Conservation (phyloP, 1,140 invertebrate species). For the Drosophila miranda region DNA sequence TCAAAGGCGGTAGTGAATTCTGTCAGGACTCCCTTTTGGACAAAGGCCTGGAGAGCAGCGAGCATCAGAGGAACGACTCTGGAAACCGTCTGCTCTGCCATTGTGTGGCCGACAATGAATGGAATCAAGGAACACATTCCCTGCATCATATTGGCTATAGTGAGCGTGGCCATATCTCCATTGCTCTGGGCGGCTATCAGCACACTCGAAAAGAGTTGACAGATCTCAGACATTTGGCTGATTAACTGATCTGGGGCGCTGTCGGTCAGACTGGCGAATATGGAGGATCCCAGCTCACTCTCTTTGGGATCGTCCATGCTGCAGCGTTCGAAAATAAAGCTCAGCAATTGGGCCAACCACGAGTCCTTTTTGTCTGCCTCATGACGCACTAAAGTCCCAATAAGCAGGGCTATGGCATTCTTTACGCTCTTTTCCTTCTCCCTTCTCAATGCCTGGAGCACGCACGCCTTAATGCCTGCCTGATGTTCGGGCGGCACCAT, state of each 20-base stretch:
- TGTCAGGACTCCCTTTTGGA: conserved; percentile 84
- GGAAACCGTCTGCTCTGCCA: conserved; percentile 84
- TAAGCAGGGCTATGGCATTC: conserved; percentile 86
- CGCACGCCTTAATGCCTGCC: conserved; percentile 84
- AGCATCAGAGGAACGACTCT: conserved; percentile 86
- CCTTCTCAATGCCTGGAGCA: conserved; percentile 84
- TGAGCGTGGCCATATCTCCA: conserved; percentile 62
- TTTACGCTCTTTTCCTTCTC: conserved; percentile 86
- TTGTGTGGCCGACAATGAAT: conserved; percentile 64
- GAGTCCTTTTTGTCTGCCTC: conserved; percentile 85
- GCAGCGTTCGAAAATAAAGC: conserved; percentile 84
- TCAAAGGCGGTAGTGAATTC: conserved; percentile 87
- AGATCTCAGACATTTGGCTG: conserved; percentile 71
- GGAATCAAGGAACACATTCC: conserved; percentile 71
- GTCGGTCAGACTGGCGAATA: conserved; percentile 71
- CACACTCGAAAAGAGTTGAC: conserved; percentile 59
- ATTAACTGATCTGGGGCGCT: conserved; percentile 79
- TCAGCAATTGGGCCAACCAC: conserved; percentile 87
- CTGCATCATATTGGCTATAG: conserved; percentile 64
- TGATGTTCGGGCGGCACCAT: conserved; percentile 84
- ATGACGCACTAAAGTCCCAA: conserved; percentile 88
- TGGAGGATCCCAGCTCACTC: conserved; percentile 75
- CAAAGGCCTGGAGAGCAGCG: conserved; percentile 84
- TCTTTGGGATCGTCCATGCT: conserved; percentile 62
- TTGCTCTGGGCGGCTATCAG: conserved; percentile 54